Evolutionary conservation across 2,888 invertebrate genomes (phyloP).

Genomic region (Lottia scabra): DNA sequence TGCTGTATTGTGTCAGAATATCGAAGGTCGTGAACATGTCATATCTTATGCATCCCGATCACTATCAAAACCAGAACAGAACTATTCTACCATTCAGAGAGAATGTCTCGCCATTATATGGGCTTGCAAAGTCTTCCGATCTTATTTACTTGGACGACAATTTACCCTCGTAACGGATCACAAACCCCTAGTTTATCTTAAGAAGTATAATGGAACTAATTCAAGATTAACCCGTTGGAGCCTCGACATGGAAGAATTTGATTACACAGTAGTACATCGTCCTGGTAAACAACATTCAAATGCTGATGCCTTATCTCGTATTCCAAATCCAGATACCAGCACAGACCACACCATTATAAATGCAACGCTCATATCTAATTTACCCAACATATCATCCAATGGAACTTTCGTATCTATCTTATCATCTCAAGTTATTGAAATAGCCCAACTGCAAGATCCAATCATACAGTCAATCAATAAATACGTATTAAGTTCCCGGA

Average conservation of each 20-base stretch:
- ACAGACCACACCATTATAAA: not conserved
- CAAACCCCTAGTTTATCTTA: not conserved
- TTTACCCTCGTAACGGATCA: not conserved
- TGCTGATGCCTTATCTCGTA: not conserved
- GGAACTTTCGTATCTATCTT: not conserved
- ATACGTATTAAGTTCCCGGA: not conserved
- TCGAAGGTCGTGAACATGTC: conserved; percentile 13
- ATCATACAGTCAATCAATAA: not conserved
- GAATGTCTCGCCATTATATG: conserved; percentile 12
- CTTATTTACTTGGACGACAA: conserved; percentile 15
- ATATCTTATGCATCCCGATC: conserved; percentile 14
- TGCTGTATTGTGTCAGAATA: conserved; percentile 17
- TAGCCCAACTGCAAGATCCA: not conserved
- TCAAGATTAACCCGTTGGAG: not conserved
- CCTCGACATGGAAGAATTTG: not conserved
- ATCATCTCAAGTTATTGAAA: not conserved
- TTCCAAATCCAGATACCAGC: not conserved
- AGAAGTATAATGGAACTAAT: not conserved
- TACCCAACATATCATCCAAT: not conserved
- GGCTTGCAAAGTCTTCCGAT: conserved; percentile 14
- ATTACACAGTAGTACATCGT: not conserved
- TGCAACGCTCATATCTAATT: not conserved
- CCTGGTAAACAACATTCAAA: not conserved
- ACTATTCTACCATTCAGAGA: conserved; percentile 22
- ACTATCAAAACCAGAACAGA: conserved; percentile 12